These are phyloP conservation scores for Eristalinus sepulchralis DNA, from an alignment of 2,888 invertebrate species.

Conservation along the genomic window DNA sequence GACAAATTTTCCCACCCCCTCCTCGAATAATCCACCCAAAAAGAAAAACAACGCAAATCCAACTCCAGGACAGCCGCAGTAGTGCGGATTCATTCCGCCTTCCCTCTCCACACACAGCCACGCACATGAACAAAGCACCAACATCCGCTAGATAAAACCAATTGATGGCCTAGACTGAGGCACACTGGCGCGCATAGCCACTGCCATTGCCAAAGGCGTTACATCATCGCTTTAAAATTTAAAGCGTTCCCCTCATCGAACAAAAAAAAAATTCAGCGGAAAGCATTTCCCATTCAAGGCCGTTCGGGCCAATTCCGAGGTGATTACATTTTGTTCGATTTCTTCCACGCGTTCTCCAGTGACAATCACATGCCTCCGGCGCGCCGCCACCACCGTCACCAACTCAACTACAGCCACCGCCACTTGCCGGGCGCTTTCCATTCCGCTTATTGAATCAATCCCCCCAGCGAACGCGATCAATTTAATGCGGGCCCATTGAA, in stretches of 20 bases:
- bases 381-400: too few relatives aligned
- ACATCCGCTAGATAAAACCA: neutral
- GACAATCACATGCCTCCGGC: neutral
- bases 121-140: neutral
- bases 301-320: neutral
- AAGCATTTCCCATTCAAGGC: neutral
- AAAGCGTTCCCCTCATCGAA: neutral
- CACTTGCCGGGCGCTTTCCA: conserved; percentile 2
- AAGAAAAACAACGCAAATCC: too few relatives aligned
- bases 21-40: too few relatives aligned
- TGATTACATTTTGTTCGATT: neutral
- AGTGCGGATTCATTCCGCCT: too few relatives aligned
- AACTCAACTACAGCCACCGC: neutral
- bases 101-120: neutral
- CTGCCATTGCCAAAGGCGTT: neutral
- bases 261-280: neutral
- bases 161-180: neutral
- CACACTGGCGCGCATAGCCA: neutral
- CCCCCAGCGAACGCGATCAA: conserved; percentile 36
- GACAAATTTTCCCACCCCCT: too few relatives aligned
- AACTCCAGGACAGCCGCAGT: too few relatives aligned
- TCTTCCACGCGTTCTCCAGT: neutral
- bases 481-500: conserved; percentile 39
- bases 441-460: conserved; percentile 43
- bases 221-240: neutral